Evolutionary conservation across 1,140 invertebrate species (phyloP), one percentile per base, ranked within the genome.

Genomic region (Saccostrea echinata): DNA sequence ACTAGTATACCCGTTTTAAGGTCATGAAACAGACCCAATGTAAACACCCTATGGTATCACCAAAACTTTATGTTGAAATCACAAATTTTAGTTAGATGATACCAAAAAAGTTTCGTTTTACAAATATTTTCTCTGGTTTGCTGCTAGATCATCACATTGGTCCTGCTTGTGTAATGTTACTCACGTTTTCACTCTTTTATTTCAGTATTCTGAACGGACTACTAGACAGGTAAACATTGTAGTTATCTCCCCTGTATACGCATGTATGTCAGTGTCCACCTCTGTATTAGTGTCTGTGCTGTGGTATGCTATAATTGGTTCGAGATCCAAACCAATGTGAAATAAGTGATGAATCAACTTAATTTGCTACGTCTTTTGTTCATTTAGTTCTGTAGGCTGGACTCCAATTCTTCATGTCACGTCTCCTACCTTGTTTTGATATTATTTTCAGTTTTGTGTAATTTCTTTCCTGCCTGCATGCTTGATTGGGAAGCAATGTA

Each of bases 131-230:
- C 21, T 61, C n/a, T 21, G 18, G 6, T 18, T 3, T n/a, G 55
- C 18, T 61, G n/a, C n/a, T 61, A 21, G 55, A 61, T 6, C 18
- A 57, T 18, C 55, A 57, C 55, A 57, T 21, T 21, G n/a, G 18
- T 61, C 16, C n/a, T 61, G 16, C 18, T 61, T 18, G 0, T 18
- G 55, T 61, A 21, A 18, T 61, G 55, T 61, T 21, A 61, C 55
- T 61, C 55, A 61, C 55, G 43, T 61, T 6, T 21, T 21, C 55
- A 76, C 27, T 76, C 68, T 76, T 76, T 3, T 30, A 35, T 76
- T 76, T 30, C 68, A 76, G 68, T 30, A 76, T 76, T 76, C 68
- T 76, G 68, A 76, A 76, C 27, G 68, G 68, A 76, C 30, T 76
- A 3, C 27, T 76, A 30, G 68, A 76, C 68, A 76, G 68, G 68